Evolutionary conservation across 1,140 invertebrate genomes (phyloP).

Genomic region (Scaptomyza montana): DNA sequence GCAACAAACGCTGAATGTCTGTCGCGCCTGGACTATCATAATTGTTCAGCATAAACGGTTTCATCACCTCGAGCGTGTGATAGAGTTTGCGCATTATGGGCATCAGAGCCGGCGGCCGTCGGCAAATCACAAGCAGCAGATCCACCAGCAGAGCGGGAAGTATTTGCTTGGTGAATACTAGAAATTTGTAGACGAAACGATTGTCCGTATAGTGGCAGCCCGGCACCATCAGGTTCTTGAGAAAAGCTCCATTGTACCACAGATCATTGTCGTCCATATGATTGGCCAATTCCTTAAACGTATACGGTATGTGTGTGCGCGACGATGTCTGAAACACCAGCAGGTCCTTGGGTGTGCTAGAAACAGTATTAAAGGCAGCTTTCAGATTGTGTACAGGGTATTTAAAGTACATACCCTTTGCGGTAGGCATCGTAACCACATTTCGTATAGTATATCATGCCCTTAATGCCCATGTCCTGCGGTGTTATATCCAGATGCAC

Average conservation of each 20-base stretch:
- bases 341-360: constrained; percentile 42
- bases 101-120: constrained; percentile 54
- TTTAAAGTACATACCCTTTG: constrained; percentile 11
- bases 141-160: constrained; percentile 63
- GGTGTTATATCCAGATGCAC: constrained; percentile 66
- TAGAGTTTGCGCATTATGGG: constrained; percentile 59
- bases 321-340: constrained; percentile 63
- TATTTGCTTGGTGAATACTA: constrained; percentile 65
- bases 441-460: constrained; percentile 49
- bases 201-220: constrained; percentile 55
- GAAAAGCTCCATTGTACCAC: constrained; percentile 53
- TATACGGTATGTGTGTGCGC: constrained; percentile 41
- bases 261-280: constrained; percentile 47
- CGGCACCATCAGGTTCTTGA: constrained; percentile 59
- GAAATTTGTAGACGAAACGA: constrained; percentile 59
- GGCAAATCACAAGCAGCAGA: constrained; percentile 38
- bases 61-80: constrained; percentile 70
- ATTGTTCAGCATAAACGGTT: constrained; percentile 77
- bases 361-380: not conserved
- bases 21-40: constrained; percentile 64
- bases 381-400: not conserved
- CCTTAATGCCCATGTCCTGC: constrained; percentile 67
- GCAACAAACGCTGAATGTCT: constrained; percentile 16
- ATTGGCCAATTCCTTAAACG: constrained; percentile 51
- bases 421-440: constrained; percentile 36